Evolutionary conservation across 2,888 invertebrate genomes (phyloP).

Genomic region (Liposcelis brunnea): DNA sequence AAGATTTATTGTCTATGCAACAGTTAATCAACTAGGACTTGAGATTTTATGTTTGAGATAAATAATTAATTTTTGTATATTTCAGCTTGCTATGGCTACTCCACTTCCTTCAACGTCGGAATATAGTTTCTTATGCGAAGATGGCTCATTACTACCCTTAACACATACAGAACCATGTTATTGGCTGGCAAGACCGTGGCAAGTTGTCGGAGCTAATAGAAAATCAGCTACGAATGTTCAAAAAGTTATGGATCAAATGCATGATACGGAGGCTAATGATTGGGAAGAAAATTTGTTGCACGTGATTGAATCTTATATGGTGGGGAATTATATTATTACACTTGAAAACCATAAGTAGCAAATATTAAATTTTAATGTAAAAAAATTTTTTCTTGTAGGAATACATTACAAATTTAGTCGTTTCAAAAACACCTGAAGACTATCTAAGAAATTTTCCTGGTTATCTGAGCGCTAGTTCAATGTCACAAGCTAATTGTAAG

Average conservation of each 20-base stretch:
- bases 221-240: slow-evolving; percentile 2
- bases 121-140: slow-evolving; percentile 61
- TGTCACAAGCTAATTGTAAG: slow-evolving; percentile 14
- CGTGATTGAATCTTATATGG: not conserved
- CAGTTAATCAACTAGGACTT: too few species aligned
- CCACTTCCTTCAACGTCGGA: slow-evolving; percentile 28
- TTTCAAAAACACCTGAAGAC: not conserved
- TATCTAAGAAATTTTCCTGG: not conserved
- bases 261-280: not conserved
- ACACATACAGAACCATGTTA: slow-evolving; percentile 46
- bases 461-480: not conserved
- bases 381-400: not conserved
- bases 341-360: too few species aligned
- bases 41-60: too few species aligned
- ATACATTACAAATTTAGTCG: not conserved
- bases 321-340: too few species aligned
- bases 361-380: not conserved
- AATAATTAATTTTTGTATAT: too few species aligned
- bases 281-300: slow-evolving; percentile 1
- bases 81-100: too few species aligned
- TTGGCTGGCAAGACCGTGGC: slow-evolving; percentile 80
- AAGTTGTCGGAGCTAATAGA: slow-evolving; percentile 51
- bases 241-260: not conserved
- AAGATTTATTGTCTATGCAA: too few species aligned
- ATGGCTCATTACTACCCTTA: slow-evolving; percentile 51